Evolutionary conservation across 2,888 invertebrate genomes (phyloP), one percentile per base, ranked within the genome.

Genomic region (Panzeria rudis): DNA sequence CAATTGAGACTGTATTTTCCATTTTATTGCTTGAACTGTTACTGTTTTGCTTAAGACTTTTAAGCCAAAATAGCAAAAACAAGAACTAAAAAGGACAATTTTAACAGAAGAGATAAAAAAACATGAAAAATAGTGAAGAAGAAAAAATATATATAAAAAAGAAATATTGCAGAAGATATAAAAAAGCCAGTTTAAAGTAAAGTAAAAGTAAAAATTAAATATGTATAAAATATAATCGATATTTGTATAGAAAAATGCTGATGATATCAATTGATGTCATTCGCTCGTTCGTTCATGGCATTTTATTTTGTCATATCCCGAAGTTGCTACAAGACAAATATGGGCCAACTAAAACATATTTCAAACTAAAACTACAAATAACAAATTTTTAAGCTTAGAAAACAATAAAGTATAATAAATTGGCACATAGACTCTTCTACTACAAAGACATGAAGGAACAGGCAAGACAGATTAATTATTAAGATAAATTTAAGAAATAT

Each of bases 201-300:
- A 54, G 23, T 47, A 66, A 73, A 64, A 79, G 29, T 62, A 25
- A 41, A 75, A 38, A 66, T 59, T 54, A 69, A 72, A 69, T 69
- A 72, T 59, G 2, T 56, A 61, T 61, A 23, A 54, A 73, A 64
- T 32, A 66, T 71, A 84, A 76, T 84, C 76, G 35, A 76, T 76
- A 64, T 64, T 76, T 64, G 17, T 52, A 20, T 50, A n/a, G 61
- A 41, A 32, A 56, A 61, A 59, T 50, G 38, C 54, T 66, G 76
- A 80, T 76, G 50, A 61, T 69, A 71, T 50, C 66, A 59, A 61
- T 64, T 77, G 68, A 68, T 68, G 72, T 47, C 54, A 54, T 77
- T 66, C 7, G 11, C 52, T 47, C 54, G 47, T 77, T 66, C 7
- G 11, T 61, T 50, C 20, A 17, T 32, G 9, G 1, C 23, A 76